Percentiles rank a stretch among this genome's conserved stretches.
These are phyloP conservation scores for Celastrina argiolus DNA, from an alignment of 2,888 invertebrate genomes.

Conservation along the genomic window DNA sequence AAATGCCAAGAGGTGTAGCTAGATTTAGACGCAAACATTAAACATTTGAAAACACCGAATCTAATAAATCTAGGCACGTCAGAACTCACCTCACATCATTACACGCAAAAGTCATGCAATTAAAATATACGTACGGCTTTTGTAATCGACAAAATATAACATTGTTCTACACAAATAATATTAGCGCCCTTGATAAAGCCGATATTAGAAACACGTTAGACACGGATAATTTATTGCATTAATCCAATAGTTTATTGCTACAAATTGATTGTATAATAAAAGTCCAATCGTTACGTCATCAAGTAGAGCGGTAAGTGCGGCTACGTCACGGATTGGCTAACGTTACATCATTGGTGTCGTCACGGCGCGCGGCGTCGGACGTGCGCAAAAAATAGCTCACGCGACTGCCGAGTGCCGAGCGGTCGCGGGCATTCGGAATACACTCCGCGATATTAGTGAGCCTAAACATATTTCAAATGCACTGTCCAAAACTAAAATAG, in stretches of 20 bases:
- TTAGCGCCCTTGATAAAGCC: not conserved
- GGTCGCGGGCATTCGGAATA: not conserved
- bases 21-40: slow-evolving; percentile 33
- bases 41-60: slow-evolving; percentile 28
- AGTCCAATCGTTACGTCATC: not conserved
- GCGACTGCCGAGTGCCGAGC: not conserved
- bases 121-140: not conserved
- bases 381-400: slow-evolving; percentile 19
- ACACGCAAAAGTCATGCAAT: not conserved
- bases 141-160: not conserved
- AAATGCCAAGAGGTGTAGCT: slow-evolving; percentile 33
- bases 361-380: not conserved
- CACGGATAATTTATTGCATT: not conserved
- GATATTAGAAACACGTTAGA: not conserved
- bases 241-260: not conserved
- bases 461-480: slow-evolving; percentile 3
- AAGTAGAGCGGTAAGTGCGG: not conserved
- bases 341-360: slow-evolving; percentile 2
- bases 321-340: slow-evolving; percentile 7
- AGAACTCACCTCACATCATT: not conserved
- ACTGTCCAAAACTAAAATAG: slow-evolving; percentile 3
- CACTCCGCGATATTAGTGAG: not conserved
- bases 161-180: not conserved
- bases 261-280: not conserved
- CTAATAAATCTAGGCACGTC: not conserved